Evolutionary conservation across 2,888 invertebrate genomes (phyloP), one percentile per base, ranked within the genome.

Genomic region (Diaprepes abbreviatus): DNA sequence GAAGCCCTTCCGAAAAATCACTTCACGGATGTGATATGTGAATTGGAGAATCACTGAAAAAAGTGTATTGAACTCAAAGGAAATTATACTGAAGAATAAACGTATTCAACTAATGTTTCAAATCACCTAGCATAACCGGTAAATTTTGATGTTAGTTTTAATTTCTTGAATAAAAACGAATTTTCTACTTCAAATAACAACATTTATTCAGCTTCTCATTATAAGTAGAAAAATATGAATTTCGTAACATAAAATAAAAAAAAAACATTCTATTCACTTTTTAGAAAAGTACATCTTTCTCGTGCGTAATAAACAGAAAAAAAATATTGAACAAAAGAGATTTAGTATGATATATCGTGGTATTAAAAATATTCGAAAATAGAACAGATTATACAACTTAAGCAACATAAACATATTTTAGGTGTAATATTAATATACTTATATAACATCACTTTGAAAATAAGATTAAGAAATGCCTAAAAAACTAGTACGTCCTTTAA

Each of bases 171-270:
- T 19, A 54, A 54, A 64, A 64, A 54, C 63, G 14, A 62, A 31
- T 38, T 40, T 28, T 54, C 33, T 55, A 55, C 54, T 63, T 52
- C 54, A 59, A 66, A 59, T 60, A 70, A 65, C 59, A 70, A 70
- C 65, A 66, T 70, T 65, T 70, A 70, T 69, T 68, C 64, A 58
- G 55, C 16, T 58, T 45, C 24, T 43, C 6, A 28, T 31, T 60
- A 45, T 43, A 74, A 70, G 77, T 77, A 77, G 75, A 77, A 77
- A 77, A 77, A 77, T 77, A 77, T 67, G 72, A 76, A 76, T 75
- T 77, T 74, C 63, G 72, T 70, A 58, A 70, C 59, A 74, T 66
- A 74, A 71, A 68, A 70, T 60, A 70, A 71, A 63, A 74, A 71
- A 74, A 70, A 66, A 74, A 67, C 64, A 67, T 69, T 66, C 72